Base-by-base conservation (phyloP, 2,888 invertebrate genomes). In the Eupithecia tripunctaria region DNA sequence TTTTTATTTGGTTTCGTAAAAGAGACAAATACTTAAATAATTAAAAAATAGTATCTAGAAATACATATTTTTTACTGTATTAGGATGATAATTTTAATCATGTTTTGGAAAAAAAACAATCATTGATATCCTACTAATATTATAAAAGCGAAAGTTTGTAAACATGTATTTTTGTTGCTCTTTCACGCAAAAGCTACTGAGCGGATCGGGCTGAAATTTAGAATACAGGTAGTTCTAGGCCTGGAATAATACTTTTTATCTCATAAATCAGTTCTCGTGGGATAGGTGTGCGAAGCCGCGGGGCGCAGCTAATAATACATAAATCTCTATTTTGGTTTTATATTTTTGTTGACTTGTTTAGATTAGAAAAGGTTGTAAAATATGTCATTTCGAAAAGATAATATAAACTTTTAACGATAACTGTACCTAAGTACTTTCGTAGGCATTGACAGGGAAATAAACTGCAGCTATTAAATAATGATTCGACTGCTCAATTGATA, bases 401-500 rank as follows among this genome's bases (percentile, higher is more conserved):
- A n/a, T n/a, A n/a, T n/a, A 15, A 4, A 41, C 15, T 41, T 41
- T 41, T 41, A 25, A 12, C 0, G 62, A 36, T 36, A 36, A 63
- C 32, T 15, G 62, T 63, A 63, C 62, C n/a, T n/a, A 63, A 21
- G 10, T n/a, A 36, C 21, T 14, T 25, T 64, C 36, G n/a, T 36
- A 21, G 56, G 43, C 29, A 68, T 47, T 60, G 64, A 72, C 56
- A 65, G 72, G 65, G 47, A 68, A 72, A 73, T 69, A 25, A 38
- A 69, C 65, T 66, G 67, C 51, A n/a, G 51, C 64, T 60, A 65
- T 69, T 72, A 69, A 69, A 72, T 72, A 65, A 73, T 70, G 70
- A 70, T 70, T 70, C 69, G 70, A 73, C 67, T 64, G 70, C 27
- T 70, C 73, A 70, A 70, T 73, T 60, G 70, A 73, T 73, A 69